Conservation (phyloP, 1,140 invertebrate genomes). For the Nylanderia fulva region DNA sequence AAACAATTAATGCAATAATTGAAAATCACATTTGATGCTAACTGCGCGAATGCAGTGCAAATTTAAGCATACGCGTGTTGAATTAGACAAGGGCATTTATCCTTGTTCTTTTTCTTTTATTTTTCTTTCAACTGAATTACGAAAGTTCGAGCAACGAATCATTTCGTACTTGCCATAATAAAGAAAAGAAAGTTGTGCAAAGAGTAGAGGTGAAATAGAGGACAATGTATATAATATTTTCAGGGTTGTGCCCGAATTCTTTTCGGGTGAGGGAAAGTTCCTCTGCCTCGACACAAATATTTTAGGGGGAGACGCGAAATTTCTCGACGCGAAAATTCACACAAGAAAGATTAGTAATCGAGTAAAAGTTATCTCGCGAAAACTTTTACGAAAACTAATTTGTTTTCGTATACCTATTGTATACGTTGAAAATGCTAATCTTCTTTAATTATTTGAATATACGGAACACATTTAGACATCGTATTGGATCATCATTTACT, state of each 20-base stretch:
- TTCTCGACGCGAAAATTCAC: constrained; percentile 4
- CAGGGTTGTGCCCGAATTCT: constrained; percentile 4
- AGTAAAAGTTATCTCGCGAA: not conserved
- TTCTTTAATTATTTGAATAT: not conserved
- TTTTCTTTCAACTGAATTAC: constrained; percentile 26
- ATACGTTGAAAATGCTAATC: not conserved
- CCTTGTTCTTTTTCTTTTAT: not conserved
- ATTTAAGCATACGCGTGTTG: not conserved
- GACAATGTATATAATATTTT: constrained; percentile 67
- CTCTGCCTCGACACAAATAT: constrained; percentile 21
- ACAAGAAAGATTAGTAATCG: not conserved
- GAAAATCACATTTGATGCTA: constrained; percentile 1
- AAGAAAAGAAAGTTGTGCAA: constrained; percentile 32
- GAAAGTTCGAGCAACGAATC: constrained; percentile 62
- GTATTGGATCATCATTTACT: not conserved
- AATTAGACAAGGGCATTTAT: not conserved
- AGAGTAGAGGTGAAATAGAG: constrained; percentile 33
- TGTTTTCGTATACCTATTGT: not conserved
- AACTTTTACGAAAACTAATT: not conserved
- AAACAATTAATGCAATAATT: constrained; percentile 5
- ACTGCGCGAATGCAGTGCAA: not conserved
- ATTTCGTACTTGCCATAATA: constrained; percentile 74
- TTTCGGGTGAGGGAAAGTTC: constrained; percentile 36
- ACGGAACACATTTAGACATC: not conserved
- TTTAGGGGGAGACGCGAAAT: not conserved